phyloP scores from a whole-genome alignment of 2,888 invertebrate genomes.

The Nebria salina region DNA sequence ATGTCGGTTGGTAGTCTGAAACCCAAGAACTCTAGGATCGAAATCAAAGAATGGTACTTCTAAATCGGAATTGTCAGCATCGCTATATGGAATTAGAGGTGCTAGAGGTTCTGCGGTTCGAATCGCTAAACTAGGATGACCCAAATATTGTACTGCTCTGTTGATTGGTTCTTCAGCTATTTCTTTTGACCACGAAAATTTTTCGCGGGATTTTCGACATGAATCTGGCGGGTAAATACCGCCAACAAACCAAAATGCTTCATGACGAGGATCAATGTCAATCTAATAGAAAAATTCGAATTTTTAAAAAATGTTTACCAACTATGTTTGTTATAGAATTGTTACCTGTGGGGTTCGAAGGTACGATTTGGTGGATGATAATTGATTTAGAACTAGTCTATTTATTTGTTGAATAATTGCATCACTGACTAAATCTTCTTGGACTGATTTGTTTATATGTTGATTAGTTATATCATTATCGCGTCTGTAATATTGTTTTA shows the following conservation, averaged over 20 bases:
- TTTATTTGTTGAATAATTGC: constrained; percentile 75
- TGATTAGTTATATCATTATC: constrained; percentile 54
- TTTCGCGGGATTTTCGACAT: constrained; percentile 61
- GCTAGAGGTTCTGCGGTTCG: constrained; percentile 75
- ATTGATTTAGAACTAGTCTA: constrained; percentile 70
- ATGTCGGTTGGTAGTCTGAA: constrained; percentile 67
- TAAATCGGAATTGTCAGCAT: constrained; percentile 67
- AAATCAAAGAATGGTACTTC: constrained; percentile 69
- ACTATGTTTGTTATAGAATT: constrained; percentile 31
- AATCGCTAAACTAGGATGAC: constrained; percentile 74
- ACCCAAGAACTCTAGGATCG: constrained; percentile 73
- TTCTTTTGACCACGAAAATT: constrained; percentile 59
- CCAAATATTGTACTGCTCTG: constrained; percentile 76
- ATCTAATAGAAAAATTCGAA: constrained; percentile 62
- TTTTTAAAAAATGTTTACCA: neutral
- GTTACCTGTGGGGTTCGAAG: constrained; percentile 70
- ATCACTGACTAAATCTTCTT: constrained; percentile 64
- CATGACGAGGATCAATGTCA: constrained; percentile 81
- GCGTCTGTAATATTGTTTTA: constrained; percentile 53
- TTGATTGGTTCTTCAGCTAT: constrained; percentile 68
- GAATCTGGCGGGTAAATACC: constrained; percentile 70
- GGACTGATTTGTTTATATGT: constrained; percentile 54
- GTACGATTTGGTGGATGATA: constrained; percentile 70
- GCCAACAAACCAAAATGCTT: constrained; percentile 88
- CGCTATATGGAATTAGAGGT: constrained; percentile 68